Conservation (phyloP, 1,140 invertebrate species). For the Drosophila parabipectinata region DNA sequence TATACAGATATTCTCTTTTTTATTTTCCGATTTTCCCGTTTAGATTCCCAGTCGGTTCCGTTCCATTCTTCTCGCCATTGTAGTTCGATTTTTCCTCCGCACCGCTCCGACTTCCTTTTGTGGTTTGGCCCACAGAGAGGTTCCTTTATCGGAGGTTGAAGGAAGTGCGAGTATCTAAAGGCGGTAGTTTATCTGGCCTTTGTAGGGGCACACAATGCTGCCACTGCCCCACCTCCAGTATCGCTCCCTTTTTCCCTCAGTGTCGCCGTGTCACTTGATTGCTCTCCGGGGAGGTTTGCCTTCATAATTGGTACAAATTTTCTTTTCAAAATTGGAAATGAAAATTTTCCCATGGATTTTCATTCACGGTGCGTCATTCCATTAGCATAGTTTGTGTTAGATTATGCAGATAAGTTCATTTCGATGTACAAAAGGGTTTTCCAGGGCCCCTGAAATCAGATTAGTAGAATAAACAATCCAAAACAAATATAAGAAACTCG, state of each 20-base stretch:
- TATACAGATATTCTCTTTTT: neutral
- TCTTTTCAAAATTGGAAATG: conserved; percentile 13
- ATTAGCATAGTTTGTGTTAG: conserved; percentile 41
- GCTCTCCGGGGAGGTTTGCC: conserved; percentile 66
- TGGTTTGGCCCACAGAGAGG: conserved; percentile 34
- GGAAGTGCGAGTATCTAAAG: conserved; percentile 40
- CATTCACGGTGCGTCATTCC: conserved; percentile 17
- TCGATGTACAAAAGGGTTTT: neutral
- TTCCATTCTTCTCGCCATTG: conserved; percentile 35
- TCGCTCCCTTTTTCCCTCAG: conserved; percentile 6
- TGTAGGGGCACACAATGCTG: conserved; percentile 35
- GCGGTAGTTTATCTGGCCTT: conserved; percentile 43
- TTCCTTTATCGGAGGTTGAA: conserved; percentile 37
- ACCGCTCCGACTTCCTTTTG: conserved; percentile 22
- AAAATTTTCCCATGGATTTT: conserved; percentile 40
- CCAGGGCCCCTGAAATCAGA: neutral
- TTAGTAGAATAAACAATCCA: conserved; percentile 1
- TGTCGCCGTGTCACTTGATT: conserved; percentile 44
- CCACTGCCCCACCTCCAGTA: conserved; percentile 2
- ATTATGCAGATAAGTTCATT: conserved; percentile 36
- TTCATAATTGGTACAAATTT: conserved; percentile 69
- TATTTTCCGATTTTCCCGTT: conserved; percentile 39
- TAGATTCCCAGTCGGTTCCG: conserved; percentile 48
- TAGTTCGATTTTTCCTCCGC: conserved; percentile 39
- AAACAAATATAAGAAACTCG: neutral